Conservation (phyloP, 2,113 vertebrate species). For the Lepidothrix coronata region DNA sequence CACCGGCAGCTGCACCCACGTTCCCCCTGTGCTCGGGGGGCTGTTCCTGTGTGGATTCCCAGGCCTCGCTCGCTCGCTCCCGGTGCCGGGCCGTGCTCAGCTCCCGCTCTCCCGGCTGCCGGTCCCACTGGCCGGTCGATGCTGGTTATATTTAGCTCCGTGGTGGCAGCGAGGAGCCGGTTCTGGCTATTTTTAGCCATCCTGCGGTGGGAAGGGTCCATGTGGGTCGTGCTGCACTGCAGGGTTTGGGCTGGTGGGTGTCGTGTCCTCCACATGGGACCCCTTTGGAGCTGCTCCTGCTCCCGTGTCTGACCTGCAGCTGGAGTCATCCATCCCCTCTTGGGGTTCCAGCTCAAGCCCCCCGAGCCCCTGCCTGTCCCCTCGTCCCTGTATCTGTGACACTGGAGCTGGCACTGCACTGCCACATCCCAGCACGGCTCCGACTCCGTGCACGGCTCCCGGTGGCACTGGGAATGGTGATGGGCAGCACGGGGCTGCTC, state of each 20-base stretch:
- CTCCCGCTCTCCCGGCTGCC: neutral
- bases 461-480: fast-evolving
- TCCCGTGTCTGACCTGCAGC: neutral
- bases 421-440: neutral
- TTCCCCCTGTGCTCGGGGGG: fast-evolving
- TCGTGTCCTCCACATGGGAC: fast-evolving
- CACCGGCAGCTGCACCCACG: neutral
- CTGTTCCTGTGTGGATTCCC: neutral
- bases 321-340: neutral
- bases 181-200: slow-evolving; percentile 32
- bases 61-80: neutral
- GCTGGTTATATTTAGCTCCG: slow-evolving; percentile 15
- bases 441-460: neutral
- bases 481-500: neutral
- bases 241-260: neutral
- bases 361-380: fast-evolving
- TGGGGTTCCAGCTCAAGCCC: fast-evolving
- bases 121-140: slow-evolving; percentile 4
- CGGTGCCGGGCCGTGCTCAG: neutral
- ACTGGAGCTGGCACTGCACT: fast-evolving
- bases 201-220: neutral
- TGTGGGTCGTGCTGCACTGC: slow-evolving; percentile 17
- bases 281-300: fast-evolving
- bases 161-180: neutral
- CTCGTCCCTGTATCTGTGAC: neutral